These are phyloP conservation scores for Enoplolaimus lenunculus DNA, from an alignment of 2,888 invertebrate genomes.

Conservation along the genomic window DNA sequence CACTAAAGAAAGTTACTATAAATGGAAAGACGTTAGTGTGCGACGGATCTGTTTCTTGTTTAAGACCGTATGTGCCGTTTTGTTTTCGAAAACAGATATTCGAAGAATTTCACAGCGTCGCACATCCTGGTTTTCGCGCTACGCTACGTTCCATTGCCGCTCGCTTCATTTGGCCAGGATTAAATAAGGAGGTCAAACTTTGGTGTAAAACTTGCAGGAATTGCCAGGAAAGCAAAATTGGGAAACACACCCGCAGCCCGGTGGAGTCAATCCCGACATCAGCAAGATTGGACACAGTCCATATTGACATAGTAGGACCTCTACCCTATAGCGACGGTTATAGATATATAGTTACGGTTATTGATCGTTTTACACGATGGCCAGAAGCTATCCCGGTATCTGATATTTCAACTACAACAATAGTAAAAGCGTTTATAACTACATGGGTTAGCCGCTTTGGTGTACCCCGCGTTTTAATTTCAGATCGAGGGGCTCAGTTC, in stretches of 20 bases:
- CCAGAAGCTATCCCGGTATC: too few species aligned
- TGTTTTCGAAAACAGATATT: too few species aligned
- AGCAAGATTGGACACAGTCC: not conserved
- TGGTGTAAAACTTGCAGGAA: not conserved
- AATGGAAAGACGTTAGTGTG: too few species aligned
- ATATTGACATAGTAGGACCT: constrained; percentile 12
- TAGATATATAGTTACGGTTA: constrained; percentile 4
- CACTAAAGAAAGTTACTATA: constrained; percentile 2
- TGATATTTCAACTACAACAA: not conserved
- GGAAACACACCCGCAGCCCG: not conserved
- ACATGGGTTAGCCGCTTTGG: constrained; percentile 9
- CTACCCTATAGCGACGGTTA: not conserved
- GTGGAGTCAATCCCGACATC: not conserved
- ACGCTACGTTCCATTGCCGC: too few species aligned
- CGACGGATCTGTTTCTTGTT: too few species aligned
- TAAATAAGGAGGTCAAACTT: not conserved
- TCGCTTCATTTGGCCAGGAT: constrained; percentile 10
- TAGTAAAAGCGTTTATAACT: not conserved
- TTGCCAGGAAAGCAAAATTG: not conserved
- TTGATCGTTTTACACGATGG: constrained; percentile 15
- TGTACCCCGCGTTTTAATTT: constrained; percentile 5
- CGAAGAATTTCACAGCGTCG: too few species aligned
- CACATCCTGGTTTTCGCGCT: too few species aligned
- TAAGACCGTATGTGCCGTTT: too few species aligned
- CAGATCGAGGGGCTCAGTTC: constrained; percentile 10